These are phyloP conservation scores for Corythornis madagascariensis DNA, from an alignment of 2,113 vertebrate species.

Conservation along the genomic window DNA sequence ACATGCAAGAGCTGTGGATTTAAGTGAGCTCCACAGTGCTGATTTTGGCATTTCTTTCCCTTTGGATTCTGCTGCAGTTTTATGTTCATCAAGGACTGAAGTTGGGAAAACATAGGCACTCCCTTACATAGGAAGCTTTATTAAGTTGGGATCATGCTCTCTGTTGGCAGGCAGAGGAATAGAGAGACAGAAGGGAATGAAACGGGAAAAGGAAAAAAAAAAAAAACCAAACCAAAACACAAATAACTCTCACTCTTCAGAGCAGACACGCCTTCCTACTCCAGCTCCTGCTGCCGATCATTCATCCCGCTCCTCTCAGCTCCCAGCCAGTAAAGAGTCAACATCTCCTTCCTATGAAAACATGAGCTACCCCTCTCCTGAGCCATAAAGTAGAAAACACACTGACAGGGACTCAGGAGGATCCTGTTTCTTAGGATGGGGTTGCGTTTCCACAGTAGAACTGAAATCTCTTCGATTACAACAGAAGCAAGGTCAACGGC, in stretches of 20 bases:
- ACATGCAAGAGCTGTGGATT: background rate
- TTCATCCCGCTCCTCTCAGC: slow-evolving; percentile 45
- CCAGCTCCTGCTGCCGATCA: slow-evolving; percentile 41
- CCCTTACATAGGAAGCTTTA: slow-evolving; percentile 45
- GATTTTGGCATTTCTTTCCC: slow-evolving; percentile 9
- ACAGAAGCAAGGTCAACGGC: slow-evolving; percentile 13
- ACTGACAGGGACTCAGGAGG: background rate
- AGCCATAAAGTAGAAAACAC: background rate
- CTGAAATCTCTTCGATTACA: slow-evolving; percentile 8
- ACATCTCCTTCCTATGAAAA: slow-evolving; percentile 7
- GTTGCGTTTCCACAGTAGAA: background rate
- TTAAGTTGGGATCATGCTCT: slow-evolving; percentile 76
- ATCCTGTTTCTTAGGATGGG: background rate
- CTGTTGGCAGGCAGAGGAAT: slow-evolving; percentile 78
- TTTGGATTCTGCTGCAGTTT: slow-evolving; percentile 39
- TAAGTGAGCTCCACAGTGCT: background rate
- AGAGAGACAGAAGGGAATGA: slow-evolving; percentile 62
- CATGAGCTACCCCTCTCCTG: background rate
- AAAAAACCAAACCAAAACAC: slow-evolving; percentile 35
- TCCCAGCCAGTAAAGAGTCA: slow-evolving; percentile 52
- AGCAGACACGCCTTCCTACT: slow-evolving; percentile 65
- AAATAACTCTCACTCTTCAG: slow-evolving; percentile 64
- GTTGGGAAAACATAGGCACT: slow-evolving; percentile 63
- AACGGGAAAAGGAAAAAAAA: background rate
- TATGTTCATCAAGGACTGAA: slow-evolving; percentile 42